Base-by-base conservation (phyloP, 1,140 invertebrate species). In the Plutomurus gul region DNA sequence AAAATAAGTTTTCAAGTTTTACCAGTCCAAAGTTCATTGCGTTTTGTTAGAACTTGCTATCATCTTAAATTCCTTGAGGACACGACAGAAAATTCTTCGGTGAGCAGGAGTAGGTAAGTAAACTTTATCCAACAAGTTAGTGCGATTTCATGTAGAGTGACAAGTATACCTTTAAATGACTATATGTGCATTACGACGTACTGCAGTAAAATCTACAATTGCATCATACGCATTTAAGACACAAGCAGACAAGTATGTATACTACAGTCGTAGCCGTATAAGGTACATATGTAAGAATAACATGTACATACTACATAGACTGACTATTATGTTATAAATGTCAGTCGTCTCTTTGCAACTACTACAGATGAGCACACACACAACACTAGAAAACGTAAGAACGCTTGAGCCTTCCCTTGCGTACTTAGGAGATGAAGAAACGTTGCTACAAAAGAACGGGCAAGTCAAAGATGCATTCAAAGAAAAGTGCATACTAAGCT, bases 121-220 rank as follows among this genome's bases (percentile, higher is more conserved):
- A 65, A 65, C 56, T 65, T 65, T 65, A 65, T 65, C 56, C 56
- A 65, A 65, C 56, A 65, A 65, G 56, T 65, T 65, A 65, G 56
- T 25, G 56, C 36, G 27, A 30, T 65, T 65, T 36, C 11, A 16
- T 11, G 8, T 27, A n/a, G 25, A 65, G 11, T 65, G 27, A 51
- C 47, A 51, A 51, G 47, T 10, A 18, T 51, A 47, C 46, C 46
- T 47, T 16, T 20, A 18, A 18, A n/a, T 18, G 20, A 18, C 6
- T n/a, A n/a, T n/a, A n/a, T n/a, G n/a, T n/a, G n/a, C n/a, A n/a
- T n/a, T n/a, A n/a, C n/a, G n/a, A n/a, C n/a, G n/a, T n/a, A n/a
- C n/a, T n/a, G n/a, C n/a, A n/a, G n/a, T n/a, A n/a, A n/a, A n/a
- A n/a, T n/a, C n/a, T n/a, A n/a, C n/a, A n/a, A n/a, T n/a, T n/a